Evolutionary conservation across 2,888 invertebrate genomes (phyloP).

Genomic region (Lypha dubia): DNA sequence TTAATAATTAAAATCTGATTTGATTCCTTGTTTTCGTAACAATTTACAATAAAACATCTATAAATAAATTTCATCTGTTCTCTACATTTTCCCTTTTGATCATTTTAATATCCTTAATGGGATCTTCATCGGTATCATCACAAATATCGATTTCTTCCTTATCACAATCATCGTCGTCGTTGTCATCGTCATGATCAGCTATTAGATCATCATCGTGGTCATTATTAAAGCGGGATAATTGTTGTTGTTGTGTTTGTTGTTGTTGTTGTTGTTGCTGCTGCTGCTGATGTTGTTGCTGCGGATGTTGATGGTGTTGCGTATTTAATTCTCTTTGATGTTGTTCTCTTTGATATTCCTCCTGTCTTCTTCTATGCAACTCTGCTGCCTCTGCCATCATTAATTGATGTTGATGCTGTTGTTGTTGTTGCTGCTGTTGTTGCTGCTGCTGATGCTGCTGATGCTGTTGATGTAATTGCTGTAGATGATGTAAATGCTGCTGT

Average conservation of each 20-base stretch:
- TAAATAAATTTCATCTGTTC: constrained; percentile 81
- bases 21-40: not conserved
- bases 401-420: constrained; percentile 75
- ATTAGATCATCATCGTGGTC: constrained; percentile 73
- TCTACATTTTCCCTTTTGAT: constrained; percentile 69
- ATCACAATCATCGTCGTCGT: constrained; percentile 77
- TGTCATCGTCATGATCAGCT: constrained; percentile 74
- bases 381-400: constrained; percentile 73
- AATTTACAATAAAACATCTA: constrained; percentile 80
- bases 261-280: constrained; percentile 71
- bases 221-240: constrained; percentile 66
- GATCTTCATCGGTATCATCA: constrained; percentile 79
- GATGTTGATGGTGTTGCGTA: constrained; percentile 72
- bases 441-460: constrained; percentile 74
- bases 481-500: constrained; percentile 79
- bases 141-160: constrained; percentile 79
- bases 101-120: constrained; percentile 73
- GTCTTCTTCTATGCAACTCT: constrained; percentile 74
- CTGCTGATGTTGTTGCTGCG: constrained; percentile 71
- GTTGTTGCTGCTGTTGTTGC: constrained; percentile 75
- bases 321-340: constrained; percentile 70
- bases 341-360: constrained; percentile 72
- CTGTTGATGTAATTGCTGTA: constrained; percentile 78
- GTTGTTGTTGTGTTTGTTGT: constrained; percentile 64
- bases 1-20: not conserved